These are phyloP conservation scores for Mactra quadrangularis DNA, from an alignment of 1,140 invertebrate species.

Conservation along the genomic window DNA sequence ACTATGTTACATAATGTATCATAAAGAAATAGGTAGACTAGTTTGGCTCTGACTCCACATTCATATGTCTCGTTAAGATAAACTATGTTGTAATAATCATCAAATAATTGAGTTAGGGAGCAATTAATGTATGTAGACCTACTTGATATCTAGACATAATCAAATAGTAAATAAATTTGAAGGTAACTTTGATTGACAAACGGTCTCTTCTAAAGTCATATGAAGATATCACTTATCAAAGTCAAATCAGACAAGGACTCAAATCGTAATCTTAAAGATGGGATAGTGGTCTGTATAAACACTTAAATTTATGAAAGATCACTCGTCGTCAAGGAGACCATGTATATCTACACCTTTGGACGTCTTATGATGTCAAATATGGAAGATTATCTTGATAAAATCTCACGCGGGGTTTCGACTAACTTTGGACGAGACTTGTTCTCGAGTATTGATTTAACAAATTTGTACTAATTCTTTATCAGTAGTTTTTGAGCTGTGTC, in stretches of 20 bases:
- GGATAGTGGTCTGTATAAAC: slow-evolving; percentile 27
- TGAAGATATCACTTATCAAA: slow-evolving; percentile 36
- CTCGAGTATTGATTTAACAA: not conserved
- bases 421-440: not conserved
- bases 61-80: not conserved
- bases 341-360: slow-evolving; percentile 38
- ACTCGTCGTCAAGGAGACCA: slow-evolving; percentile 34
- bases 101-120: slow-evolving; percentile 20
- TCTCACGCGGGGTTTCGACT: not conserved
- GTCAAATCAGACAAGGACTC: slow-evolving; percentile 1
- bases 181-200: slow-evolving; percentile 46
- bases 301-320: slow-evolving; percentile 38
- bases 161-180: slow-evolving; percentile 23
- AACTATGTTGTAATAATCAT: not conserved
- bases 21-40: too few relatives aligned
- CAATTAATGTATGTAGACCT: slow-evolving; percentile 39
- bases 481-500: too few relatives aligned
- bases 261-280: slow-evolving; percentile 32
- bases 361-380: slow-evolving; percentile 30
- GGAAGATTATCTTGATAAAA: slow-evolving; percentile 31
- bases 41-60: not conserved
- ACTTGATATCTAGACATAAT: slow-evolving; percentile 37
- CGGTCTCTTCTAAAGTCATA: slow-evolving; percentile 33
- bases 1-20: too few relatives aligned
- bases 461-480: too few relatives aligned